Conservation (phyloP, 2,113 vertebrate species). For the Hippocampus barbouri region DNA sequence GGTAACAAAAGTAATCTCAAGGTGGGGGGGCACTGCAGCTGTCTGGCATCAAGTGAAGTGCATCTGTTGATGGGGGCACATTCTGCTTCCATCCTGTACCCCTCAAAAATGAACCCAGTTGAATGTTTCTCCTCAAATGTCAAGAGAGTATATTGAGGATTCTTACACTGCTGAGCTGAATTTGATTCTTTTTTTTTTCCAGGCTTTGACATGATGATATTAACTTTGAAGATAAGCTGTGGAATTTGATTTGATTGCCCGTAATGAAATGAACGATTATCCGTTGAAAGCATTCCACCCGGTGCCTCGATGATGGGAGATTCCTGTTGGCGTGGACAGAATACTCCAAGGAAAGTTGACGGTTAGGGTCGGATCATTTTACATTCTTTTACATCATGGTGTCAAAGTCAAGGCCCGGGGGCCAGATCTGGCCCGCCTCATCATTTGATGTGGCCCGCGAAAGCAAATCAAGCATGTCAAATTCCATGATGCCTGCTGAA, state of each 20-base stretch:
- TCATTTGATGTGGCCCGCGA: no score
- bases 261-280: not conserved
- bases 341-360: not conserved
- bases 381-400: no score
- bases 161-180: not conserved
- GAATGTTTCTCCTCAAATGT: not conserved
- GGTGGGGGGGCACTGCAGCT: slow-evolving; percentile 46
- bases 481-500: no score
- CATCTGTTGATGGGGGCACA: slow-evolving; percentile 37
- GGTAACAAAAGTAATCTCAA: slow-evolving; percentile 57
- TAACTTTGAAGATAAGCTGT: not conserved
- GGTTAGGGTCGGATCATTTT: not conserved
- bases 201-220: not conserved
- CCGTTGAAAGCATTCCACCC: not conserved
- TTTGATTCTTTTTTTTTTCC: not conserved
- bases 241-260: not conserved
- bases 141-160: not conserved
- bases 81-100: not conserved
- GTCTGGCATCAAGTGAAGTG: slow-evolving; percentile 40
- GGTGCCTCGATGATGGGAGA: not conserved
- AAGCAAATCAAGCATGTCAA: no score
- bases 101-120: not conserved
- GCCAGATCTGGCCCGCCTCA: no score
- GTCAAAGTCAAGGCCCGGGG: no score
- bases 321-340: not conserved